phyloP scores from a whole-genome alignment of 1,140 invertebrate genomes.

The Procambarus virginalis region DNA sequence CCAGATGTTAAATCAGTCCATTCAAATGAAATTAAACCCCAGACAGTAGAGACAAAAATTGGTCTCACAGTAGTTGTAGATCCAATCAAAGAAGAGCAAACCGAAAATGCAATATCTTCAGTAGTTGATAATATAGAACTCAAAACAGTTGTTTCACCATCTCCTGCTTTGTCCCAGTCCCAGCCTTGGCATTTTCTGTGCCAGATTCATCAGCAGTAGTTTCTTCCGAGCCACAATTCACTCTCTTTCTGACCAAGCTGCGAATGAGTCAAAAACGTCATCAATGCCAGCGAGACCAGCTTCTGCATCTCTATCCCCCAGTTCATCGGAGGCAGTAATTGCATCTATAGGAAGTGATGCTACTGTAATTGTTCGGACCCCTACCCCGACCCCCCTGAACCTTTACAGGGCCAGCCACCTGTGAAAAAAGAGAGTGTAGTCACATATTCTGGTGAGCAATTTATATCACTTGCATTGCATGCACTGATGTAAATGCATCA shows the following conservation, averaged over 20 bases:
- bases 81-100: neutral
- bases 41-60: neutral
- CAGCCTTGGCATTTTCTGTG: slow-evolving; percentile 6
- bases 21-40: neutral
- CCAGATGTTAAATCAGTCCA: neutral
- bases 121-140: neutral
- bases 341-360: slow-evolving; percentile 70
- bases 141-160: neutral
- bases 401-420: slow-evolving; percentile 38
- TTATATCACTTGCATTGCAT: neutral
- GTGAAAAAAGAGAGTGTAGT: slow-evolving; percentile 65
- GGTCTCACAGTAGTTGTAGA: slow-evolving; percentile 1
- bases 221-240: neutral
- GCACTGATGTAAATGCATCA: slow-evolving; percentile 5
- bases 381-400: slow-evolving; percentile 65
- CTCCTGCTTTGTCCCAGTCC: neutral
- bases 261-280: slow-evolving; percentile 10
- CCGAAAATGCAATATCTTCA: neutral
- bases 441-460: slow-evolving; percentile 66
- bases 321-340: slow-evolving; percentile 59
- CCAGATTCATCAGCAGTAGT: slow-evolving; percentile 13
- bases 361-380: slow-evolving; percentile 70
- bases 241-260: slow-evolving; percentile 10
- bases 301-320: slow-evolving; percentile 21
- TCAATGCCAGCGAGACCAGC: slow-evolving; percentile 18